A percentile compares a stretch with the other conserved stretches of the same genome.
These are phyloP conservation scores for Microplitis manilae DNA, from an alignment of 2,888 invertebrate species.

Conservation along the genomic window DNA sequence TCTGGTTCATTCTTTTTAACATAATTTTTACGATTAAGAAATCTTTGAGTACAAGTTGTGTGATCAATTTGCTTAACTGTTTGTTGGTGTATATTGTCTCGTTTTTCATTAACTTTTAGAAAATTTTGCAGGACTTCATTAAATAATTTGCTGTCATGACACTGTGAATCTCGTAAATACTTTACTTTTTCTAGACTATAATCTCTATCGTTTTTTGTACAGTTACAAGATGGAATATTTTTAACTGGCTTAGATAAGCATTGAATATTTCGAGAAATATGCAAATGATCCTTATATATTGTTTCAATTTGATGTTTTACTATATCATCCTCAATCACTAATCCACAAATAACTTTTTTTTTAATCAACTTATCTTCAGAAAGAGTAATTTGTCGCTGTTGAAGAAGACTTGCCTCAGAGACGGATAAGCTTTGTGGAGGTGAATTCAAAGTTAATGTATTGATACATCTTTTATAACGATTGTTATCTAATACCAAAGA, in stretches of 20 bases:
- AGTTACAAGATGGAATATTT: slow-evolving; percentile 60
- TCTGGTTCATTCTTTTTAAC: slow-evolving; percentile 21
- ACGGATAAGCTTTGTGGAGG: slow-evolving; percentile 56
- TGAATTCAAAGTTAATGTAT: slow-evolving; percentile 60
- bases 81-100: slow-evolving; percentile 38
- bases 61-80: slow-evolving; percentile 7
- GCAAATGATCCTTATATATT: slow-evolving; percentile 52
- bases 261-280: slow-evolving; percentile 49
- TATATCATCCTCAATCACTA: slow-evolving; percentile 52
- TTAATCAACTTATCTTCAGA: slow-evolving; percentile 55
- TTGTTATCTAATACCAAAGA: slow-evolving; percentile 52
- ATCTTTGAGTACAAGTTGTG: slow-evolving; percentile 17
- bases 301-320: slow-evolving; percentile 55
- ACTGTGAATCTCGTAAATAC: slow-evolving; percentile 49
- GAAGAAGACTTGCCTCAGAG: slow-evolving; percentile 50
- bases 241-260: slow-evolving; percentile 38
- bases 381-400: slow-evolving; percentile 49
- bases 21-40: slow-evolving; percentile 17
- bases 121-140: slow-evolving; percentile 49
- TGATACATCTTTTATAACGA: slow-evolving; percentile 57
- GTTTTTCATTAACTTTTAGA: slow-evolving; percentile 43
- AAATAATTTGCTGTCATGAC: slow-evolving; percentile 45
- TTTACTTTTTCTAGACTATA: slow-evolving; percentile 35
- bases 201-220: not conserved
- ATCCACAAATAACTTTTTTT: slow-evolving; percentile 49